A percentile compares a stretch with the other conserved stretches of the same genome.
These are phyloP conservation scores for Rotaria sp. DNA, from an alignment of 2,888 invertebrate genomes.

Conservation along the genomic window DNA sequence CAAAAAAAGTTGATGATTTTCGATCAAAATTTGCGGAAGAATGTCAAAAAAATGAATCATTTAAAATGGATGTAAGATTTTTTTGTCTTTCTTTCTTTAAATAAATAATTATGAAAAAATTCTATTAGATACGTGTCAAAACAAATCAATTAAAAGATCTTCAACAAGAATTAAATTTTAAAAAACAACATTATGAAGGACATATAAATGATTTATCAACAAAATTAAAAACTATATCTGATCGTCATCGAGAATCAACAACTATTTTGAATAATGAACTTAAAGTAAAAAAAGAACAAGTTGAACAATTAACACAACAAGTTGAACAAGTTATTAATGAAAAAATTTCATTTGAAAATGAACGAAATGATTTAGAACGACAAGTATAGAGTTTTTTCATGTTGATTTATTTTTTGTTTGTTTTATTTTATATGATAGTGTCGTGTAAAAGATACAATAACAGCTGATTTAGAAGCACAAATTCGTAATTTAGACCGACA, in stretches of 20 bases:
- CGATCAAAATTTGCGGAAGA: background rate
- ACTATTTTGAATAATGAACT: background rate
- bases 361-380: background rate
- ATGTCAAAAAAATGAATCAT: constrained; percentile 2
- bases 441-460: background rate
- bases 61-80: background rate
- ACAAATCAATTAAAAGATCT: background rate
- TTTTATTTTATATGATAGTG: background rate
- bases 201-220: background rate
- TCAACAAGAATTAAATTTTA: background rate
- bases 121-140: background rate
- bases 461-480: background rate
- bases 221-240: background rate
- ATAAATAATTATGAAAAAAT: too few relatives aligned
- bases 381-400: background rate
- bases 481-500: background rate
- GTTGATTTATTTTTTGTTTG: background rate
- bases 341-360: constrained; percentile 36
- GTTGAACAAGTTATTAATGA: constrained; percentile 13
- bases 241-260: background rate
- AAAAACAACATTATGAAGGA: background rate
- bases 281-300: background rate
- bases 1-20: background rate
- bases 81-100: too few relatives aligned
- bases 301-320: background rate